Base-by-base conservation (phyloP, 2,113 vertebrate species). In the Apistogramma diplotaenia region DNA sequence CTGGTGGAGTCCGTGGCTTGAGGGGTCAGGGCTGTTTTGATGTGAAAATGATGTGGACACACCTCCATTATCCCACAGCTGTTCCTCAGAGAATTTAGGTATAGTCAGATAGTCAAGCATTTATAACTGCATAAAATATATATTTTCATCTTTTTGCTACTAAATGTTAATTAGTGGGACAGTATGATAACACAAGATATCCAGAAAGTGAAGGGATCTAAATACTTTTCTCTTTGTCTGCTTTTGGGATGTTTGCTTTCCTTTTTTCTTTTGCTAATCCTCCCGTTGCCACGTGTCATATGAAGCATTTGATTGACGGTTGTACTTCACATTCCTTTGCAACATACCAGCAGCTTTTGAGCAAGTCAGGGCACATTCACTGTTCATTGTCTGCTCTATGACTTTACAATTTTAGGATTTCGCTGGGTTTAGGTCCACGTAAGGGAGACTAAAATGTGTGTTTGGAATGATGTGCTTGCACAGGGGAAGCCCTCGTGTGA, bases 401-500 rank as follows among this genome's bases (percentile, higher is more conserved):
- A 35, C 10, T 35, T 33, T 53, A 7, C 11, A 29, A 33, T 29
- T 56, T 59, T 18, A 21, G 6, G 6, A 15, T 86, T 70, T 60
- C 8, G 53, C 15, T 29, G 25, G 5, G 61, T 85, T 67, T 58
- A n/a, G n/a, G 37, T 2, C 1, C 3, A 25, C 8, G 31, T 59
- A 9, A 27, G 16, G 37, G 1, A 58, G 70, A 60, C 4, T 10
- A 53, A 46, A 27, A 12, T 57, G 12, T 82, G 2, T 10, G 12
- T 58, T 43, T 82, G 9, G 18, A 4, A 56, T 62, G 76, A 23
- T 87, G 49, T 80, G 54, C 83, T 86, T 83, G 6, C 88, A 73
- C 92, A 99, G 98, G 95, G 97, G 97, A 90, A 98, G 96, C 83
- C 93, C 96, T 21, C 97, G 97, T 87, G 91, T 97, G 71, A 99